A percentile compares a stretch with the other conserved stretches of the same genome.
Conservation (phyloP, 2,888 invertebrate genomes). For the Ceraclea dissimilis region DNA sequence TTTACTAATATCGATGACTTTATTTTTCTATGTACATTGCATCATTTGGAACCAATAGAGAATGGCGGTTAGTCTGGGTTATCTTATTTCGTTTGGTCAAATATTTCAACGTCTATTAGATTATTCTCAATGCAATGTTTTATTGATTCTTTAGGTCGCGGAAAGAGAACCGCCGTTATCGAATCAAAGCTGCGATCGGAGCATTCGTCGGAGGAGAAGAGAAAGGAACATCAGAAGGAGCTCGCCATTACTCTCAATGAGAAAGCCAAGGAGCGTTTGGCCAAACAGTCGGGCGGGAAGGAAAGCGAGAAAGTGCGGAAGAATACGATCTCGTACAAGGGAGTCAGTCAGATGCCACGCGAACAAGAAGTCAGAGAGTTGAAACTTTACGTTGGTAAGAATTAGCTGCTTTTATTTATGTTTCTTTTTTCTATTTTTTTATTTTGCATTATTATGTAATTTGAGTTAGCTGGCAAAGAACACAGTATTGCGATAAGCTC, state of each 20-base stretch:
- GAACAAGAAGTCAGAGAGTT: conserved; percentile 89
- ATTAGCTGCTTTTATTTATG: neutral
- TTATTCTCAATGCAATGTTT: conserved; percentile 5
- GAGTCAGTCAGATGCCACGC: conserved; percentile 83
- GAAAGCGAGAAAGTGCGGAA: conserved; percentile 86
- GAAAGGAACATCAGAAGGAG: conserved; percentile 94
- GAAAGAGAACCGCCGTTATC: conserved; percentile 83
- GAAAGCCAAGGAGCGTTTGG: conserved; percentile 85
- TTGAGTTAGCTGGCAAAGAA: no score
- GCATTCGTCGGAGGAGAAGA: conserved; percentile 93
- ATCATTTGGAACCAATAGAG: conserved; percentile 15
- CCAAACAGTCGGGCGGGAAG: conserved; percentile 78
- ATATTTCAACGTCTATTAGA: conserved; percentile 17
- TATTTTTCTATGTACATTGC: conserved; percentile 20
- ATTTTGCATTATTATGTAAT: neutral
- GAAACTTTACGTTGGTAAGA: conserved; percentile 88
- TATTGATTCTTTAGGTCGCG: conserved; percentile 44
- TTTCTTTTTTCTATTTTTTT: neutral
- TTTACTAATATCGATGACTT: conserved; percentile 8
- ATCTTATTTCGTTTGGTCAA: conserved; percentile 19
- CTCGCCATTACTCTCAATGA: conserved; percentile 85
- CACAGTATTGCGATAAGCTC: no score
- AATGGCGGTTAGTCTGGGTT: conserved; percentile 22
- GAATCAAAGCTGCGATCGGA: conserved; percentile 91
- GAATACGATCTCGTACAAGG: conserved; percentile 93